Conservation (phyloP, 2,113 vertebrate species). For the Corythornis cristatus region DNA sequence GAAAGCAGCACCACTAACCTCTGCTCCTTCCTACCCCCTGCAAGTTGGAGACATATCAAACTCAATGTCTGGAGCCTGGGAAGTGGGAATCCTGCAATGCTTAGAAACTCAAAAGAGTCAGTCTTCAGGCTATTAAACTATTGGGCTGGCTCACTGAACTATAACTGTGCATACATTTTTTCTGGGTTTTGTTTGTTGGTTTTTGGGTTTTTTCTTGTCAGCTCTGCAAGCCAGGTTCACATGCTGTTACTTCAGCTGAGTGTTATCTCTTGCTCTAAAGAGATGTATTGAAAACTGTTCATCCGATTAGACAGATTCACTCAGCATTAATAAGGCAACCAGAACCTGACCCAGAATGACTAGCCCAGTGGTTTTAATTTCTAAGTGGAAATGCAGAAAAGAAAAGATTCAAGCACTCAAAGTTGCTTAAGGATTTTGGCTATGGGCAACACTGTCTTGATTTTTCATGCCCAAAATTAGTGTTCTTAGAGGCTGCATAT, state of each 20-base stretch:
- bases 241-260: not conserved
- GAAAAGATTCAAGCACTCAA: not conserved
- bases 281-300: not conserved
- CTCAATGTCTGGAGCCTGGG: not conserved
- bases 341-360: not conserved
- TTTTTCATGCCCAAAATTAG: not conserved
- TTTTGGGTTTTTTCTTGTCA: not conserved
- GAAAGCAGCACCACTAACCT: not conserved
- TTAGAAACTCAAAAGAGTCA: not conserved
- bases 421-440: not conserved
- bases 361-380: not conserved
- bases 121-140: not conserved
- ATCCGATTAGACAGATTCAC: not conserved
- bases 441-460: not conserved
- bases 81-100: not conserved
- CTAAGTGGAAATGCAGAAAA: not conserved
- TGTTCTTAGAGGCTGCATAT: not conserved
- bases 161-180: not conserved
- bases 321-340: not conserved
- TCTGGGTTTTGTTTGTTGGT: not conserved
- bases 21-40: slow-evolving; percentile 4
- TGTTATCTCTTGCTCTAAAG: not conserved
- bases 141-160: not conserved
- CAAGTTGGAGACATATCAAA: slow-evolving; percentile 29
- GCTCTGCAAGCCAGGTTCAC: not conserved